These are phyloP conservation scores for Coracias cyanogaster DNA, from an alignment of 2,797 vertebrate species.

Conservation along the genomic window DNA sequence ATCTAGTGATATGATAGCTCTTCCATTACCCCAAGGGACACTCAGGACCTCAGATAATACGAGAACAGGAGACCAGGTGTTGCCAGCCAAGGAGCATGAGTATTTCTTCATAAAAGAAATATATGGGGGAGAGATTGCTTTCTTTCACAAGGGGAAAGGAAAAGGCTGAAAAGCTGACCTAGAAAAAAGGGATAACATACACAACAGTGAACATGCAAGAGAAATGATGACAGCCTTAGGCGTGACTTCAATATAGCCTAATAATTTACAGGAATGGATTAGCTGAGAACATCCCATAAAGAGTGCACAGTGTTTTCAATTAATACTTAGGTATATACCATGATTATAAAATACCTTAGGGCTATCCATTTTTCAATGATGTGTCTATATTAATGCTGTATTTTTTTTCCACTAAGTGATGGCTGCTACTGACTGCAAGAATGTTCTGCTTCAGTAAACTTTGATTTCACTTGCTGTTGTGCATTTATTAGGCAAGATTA, in stretches of 20 bases:
- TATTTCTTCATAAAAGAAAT: not conserved
- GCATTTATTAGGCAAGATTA: conserved; percentile 70
- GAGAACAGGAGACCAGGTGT: not conserved
- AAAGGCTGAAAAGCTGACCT: conserved; percentile 46
- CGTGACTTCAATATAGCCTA: conserved; percentile 46
- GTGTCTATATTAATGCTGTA: conserved; percentile 21
- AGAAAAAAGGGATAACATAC: conserved; percentile 39
- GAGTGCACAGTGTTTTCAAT: conserved; percentile 30
- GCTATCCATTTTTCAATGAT: conserved; percentile 40
- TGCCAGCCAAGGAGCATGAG: not conserved
- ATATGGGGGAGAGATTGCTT: not conserved
- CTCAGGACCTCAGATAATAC: not conserved
- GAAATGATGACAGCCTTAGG: conserved; percentile 50
- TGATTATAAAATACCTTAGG: conserved; percentile 30
- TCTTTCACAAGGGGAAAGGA: not conserved
- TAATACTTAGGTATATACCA: conserved; percentile 30
- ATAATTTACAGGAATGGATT: conserved; percentile 60
- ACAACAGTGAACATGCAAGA: conserved; percentile 9
- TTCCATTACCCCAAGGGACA: not conserved
- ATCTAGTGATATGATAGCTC: not conserved
- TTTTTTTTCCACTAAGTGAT: conserved; percentile 31
- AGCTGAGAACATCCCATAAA: conserved; percentile 35
- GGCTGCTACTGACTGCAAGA: conserved; percentile 50
- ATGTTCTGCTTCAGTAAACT: conserved; percentile 47
- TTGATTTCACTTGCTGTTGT: conserved; percentile 61